Conservation (phyloP, 2,797 vertebrate genomes). For the Macrochelys suwanniensis region DNA sequence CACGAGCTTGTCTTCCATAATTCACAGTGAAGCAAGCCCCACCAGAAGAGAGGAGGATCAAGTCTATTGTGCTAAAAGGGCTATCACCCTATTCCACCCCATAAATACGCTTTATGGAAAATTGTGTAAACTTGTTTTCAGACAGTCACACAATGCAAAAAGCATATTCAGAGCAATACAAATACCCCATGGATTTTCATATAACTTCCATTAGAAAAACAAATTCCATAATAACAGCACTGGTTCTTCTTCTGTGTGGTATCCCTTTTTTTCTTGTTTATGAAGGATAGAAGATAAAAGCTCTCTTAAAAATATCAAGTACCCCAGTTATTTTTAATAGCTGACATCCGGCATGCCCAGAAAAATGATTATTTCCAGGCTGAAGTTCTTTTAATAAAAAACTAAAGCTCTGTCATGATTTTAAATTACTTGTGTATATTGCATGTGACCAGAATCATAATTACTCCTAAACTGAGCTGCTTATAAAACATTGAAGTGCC, state of each 20-base stretch:
- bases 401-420: neutral
- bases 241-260: neutral
- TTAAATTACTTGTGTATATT: neutral
- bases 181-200: neutral
- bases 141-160: neutral
- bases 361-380: neutral
- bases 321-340: neutral
- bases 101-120: neutral
- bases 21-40: neutral
- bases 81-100: neutral
- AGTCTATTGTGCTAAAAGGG: neutral
- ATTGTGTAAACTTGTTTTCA: neutral
- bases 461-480: neutral
- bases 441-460: neutral
- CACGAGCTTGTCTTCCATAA: neutral
- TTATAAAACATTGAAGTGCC: neutral
- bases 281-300: neutral
- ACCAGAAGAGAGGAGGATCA: neutral
- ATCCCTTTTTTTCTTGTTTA: neutral
- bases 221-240: neutral
- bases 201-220: neutral
- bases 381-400: neutral
- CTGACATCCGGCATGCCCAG: neutral
- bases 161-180: neutral
- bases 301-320: neutral